Percentiles rank a stretch among this genome's conserved stretches.
Evolutionary conservation across 2,888 invertebrate species (phyloP).

Genomic region (Tipula unca): DNA sequence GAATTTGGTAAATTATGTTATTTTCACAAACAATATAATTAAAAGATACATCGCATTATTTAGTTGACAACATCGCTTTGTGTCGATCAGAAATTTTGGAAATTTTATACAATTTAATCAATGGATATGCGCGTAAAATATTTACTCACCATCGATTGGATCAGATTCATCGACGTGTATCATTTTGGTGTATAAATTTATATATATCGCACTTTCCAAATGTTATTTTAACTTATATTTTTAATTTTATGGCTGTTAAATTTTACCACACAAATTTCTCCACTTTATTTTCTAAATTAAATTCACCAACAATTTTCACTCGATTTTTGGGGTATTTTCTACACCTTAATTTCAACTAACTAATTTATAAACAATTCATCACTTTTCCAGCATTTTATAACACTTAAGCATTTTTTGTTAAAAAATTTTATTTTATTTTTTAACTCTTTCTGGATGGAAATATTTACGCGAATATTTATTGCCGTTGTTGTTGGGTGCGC

Average conservation of each 20-base stretch:
- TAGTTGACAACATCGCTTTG: too few relatives aligned
- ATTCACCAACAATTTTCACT: background rate
- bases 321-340: background rate
- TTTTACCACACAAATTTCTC: background rate
- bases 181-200: slow-evolving; percentile 49
- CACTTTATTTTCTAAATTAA: background rate
- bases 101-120: too few relatives aligned
- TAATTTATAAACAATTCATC: background rate
- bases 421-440: background rate
- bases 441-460: background rate
- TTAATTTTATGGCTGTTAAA: background rate
- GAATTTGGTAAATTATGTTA: too few relatives aligned
- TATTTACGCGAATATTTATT: background rate
- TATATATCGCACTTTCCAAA: background rate
- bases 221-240: background rate
- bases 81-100: too few relatives aligned
- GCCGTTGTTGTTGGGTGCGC: background rate
- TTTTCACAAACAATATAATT: too few relatives aligned
- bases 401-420: background rate
- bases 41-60: too few relatives aligned
- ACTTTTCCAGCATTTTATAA: background rate
- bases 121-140: too few relatives aligned
- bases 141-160: slow-evolving; percentile 74
- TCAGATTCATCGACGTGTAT: slow-evolving; percentile 86
- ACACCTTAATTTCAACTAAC: background rate